Evolutionary conservation across 1,140 invertebrate genomes (phyloP).

Genomic region (Scaptomyza pallida): DNA sequence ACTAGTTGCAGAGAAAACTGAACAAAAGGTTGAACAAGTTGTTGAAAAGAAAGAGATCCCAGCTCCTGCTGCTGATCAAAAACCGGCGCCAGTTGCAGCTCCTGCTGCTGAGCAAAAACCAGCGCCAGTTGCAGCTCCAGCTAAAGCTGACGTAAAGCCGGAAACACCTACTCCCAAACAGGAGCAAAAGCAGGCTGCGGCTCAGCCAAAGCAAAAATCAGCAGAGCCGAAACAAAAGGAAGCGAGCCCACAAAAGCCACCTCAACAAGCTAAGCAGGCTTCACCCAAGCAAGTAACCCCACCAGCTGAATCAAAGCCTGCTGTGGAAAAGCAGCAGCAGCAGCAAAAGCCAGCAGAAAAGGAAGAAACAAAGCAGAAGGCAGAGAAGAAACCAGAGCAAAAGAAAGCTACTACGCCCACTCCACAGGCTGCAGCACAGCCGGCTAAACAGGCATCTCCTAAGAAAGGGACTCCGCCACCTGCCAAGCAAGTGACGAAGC

Average conservation of each 20-base stretch:
- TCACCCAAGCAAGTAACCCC: conserved; percentile 20
- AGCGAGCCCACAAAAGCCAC: conserved; percentile 25
- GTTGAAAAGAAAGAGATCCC: conserved; percentile 12
- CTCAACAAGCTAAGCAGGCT: conserved; percentile 11
- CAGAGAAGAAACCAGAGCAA: conserved; percentile 17
- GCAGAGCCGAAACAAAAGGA: conserved; percentile 36
- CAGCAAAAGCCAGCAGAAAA: conserved; percentile 2
- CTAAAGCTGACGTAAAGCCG: conserved; percentile 1
- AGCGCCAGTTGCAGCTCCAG: conserved; percentile 9
- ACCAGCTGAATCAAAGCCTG: conserved; percentile 10
- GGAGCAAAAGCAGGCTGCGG: conserved; percentile 2
- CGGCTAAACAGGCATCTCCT: background rate
- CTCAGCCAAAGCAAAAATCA: conserved; percentile 3
- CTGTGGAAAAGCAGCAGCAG: background rate
- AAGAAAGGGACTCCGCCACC: conserved; percentile 19
- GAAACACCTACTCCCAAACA: conserved; percentile 7
- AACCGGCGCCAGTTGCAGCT: conserved; percentile 24
- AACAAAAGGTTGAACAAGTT: conserved; percentile 8
- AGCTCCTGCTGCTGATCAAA: conserved; percentile 16
- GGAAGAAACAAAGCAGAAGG: background rate
- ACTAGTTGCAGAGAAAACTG: conserved; percentile 8
- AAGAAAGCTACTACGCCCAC: conserved; percentile 10
- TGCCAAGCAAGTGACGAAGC: conserved; percentile 14
- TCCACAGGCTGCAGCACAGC: background rate
- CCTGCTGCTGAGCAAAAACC: conserved; percentile 30